Evolutionary conservation across 1,140 invertebrate genomes (phyloP), one percentile per base, ranked within the genome.

Genomic region (Anagrus nilaparvatae): DNA sequence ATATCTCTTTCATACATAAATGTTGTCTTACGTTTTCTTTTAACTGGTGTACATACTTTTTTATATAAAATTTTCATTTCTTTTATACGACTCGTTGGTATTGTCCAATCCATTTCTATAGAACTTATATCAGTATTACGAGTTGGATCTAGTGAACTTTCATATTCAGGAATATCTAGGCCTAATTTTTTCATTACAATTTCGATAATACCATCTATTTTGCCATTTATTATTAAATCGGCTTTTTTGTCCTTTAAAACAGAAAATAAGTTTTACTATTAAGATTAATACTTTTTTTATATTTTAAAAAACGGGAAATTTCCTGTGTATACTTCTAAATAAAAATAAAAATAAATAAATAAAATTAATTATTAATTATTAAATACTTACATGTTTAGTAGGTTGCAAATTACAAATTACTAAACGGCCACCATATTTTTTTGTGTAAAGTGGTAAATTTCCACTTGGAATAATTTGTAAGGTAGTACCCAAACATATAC

Each of bases 381-480:
- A 31, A 1, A 33, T 23, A 70, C 74, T 76, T 74, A 90, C 88
- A 73, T 94, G 87, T 77, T 97, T 97, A 13, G 95, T 99, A 27
- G 87, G 81, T 67, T 99, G 96, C 21, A 99, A 72, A 70, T 99
- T 99, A 39, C 95, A 87, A 54, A 97, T 92, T 5, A 93, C 90
- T 32, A 99, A 65, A 68, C 85, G 86, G 34, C 91, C 82, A 30
- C 82, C 82, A 61, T 85, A 86, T 60, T 90, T 90, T 53, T 92
- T 86, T 18, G 84, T 85, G 45, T 82, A 76, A 14, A 96, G 62
- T 21, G 96, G 96, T 47, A 99, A 70, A 65, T 92, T 92, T 23
- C 92, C 94, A 70, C 91, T 94, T 35, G 96, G 96, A 53, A 94
- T 77, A 53, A 99, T 99, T 78, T 99, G 95, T 30, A 98, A 69